Evolutionary conservation across 1,140 invertebrate genomes (phyloP).

Genomic region (Ips nitidus): DNA sequence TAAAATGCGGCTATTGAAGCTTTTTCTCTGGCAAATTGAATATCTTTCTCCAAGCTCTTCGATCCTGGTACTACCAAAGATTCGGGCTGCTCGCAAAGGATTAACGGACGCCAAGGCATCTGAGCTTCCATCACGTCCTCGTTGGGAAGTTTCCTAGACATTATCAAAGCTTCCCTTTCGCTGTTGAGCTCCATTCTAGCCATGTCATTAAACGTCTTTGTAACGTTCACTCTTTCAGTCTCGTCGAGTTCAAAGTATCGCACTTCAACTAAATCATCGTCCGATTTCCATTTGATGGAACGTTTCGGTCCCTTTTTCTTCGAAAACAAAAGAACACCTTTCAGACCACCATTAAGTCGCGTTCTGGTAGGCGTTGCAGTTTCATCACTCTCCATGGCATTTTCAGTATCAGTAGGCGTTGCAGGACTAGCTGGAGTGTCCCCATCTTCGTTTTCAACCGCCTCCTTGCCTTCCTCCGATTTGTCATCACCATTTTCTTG

Average conservation of each 20-base stretch:
- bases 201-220: constrained; percentile 89
- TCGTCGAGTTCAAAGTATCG: constrained; percentile 92
- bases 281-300: constrained; percentile 79
- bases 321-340: constrained; percentile 46
- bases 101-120: constrained; percentile 68
- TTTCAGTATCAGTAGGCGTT: constrained; percentile 36
- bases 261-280: constrained; percentile 76
- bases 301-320: constrained; percentile 75
- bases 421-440: constrained; percentile 35
- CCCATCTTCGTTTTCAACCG: constrained; percentile 47
- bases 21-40: constrained; percentile 83
- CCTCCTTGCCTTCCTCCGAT: constrained; percentile 54
- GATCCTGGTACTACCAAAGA: constrained; percentile 69
- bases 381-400: constrained; percentile 20
- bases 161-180: constrained; percentile 76
- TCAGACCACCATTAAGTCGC: constrained; percentile 36
- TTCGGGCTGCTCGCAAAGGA: constrained; percentile 67
- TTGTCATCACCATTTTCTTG: constrained; percentile 52
- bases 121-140: constrained; percentile 80
- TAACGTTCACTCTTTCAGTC: constrained; percentile 92
- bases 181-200: constrained; percentile 84
- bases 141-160: constrained; percentile 71
- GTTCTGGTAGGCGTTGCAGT: constrained; percentile 1
- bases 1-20: constrained; percentile 82
- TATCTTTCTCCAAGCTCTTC: constrained; percentile 82